Base-by-base conservation (phyloP, 1,140 invertebrate genomes). In the Cecropterus lyciades region DNA sequence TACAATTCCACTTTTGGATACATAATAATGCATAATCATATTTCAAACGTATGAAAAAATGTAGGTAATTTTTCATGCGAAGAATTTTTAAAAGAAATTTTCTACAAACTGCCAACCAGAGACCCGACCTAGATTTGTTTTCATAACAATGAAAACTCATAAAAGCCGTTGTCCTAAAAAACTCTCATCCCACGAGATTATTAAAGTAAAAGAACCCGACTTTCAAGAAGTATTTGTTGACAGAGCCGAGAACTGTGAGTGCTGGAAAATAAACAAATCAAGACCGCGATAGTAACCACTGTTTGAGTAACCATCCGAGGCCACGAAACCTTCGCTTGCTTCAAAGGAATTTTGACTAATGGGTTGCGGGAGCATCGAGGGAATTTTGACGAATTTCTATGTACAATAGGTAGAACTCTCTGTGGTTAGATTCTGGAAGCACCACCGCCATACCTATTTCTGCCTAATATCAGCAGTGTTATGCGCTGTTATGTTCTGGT, bases 131-230 rank as follows among this genome's bases (percentile, higher is more conserved):
- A 60, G 24, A 60, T 60, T 60, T 60, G 43, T 15, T 27, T 60
- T 48, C 45, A 60, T 60, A 60, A 60, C 56, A 60, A 60, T 60
- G 56, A 60, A 48, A 60, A 11, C 27, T 60, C 56, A 60, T 60
- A 60, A 60, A 33, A 37, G 43, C 27, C 43, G 45, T 46, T 46
- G 56, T 48, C 56, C 45, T 60, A 16, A 60, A 48, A 59, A 46
- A 59, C 3, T 30, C 43, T 60, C 10, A 48, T 37, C 40, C 45
- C 27, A 13, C 16, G 24, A 60, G 20, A 48, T 60, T 48, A 60
- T 60, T 60, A 60, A 60, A 60, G 57, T 33, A 27, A 37, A 60
- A 60, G 45, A 37, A 49, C 27, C 24, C 56, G 10, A 17, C 14
- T 33, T 51, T 27, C 13, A 17, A 48, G 57, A 37, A 60, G 30